Evolutionary conservation across 1,140 invertebrate genomes (phyloP), one percentile per base, ranked within the genome.

Genomic region (Chymomyza costata): DNA sequence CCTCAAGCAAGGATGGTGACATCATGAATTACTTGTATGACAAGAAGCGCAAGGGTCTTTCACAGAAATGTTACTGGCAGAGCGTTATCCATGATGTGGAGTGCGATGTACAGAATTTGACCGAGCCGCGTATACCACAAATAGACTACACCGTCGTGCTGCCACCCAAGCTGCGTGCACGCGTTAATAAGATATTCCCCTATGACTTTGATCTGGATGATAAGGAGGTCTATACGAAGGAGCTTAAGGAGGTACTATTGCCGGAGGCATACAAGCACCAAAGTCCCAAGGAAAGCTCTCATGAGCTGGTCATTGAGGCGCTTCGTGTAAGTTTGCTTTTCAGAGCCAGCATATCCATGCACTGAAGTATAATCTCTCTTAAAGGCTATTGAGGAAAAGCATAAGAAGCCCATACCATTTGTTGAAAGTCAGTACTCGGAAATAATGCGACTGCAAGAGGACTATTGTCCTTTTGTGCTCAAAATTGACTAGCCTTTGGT

Each of bases 371-470:
- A n/a, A n/a, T n/a, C n/a, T n/a, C n/a, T n/a, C n/a, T n/a, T n/a
- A n/a, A n/a, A n/a, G n/a, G n/a, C n/a, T n/a, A n/a, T n/a, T n/a
- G n/a, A n/a, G n/a, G n/a, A n/a, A n/a, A n/a, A n/a, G n/a, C n/a
- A n/a, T n/a, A n/a, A n/a, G n/a, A n/a, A n/a, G n/a, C n/a, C n/a
- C n/a, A n/a, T n/a, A n/a, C n/a, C n/a, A n/a, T n/a, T n/a, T n/a
- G n/a, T n/a, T n/a, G 83, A 85, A 44, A 85, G 80, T 13, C 65
- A 76, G 1, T 67, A 81, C 38, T 83, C 83, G 3, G 80, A 85
- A 15, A 76, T 85, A 10, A 68, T 81, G 16, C 64, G 63, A 18
- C 52, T 70, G 59, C 82, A 85, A 43, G 55, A 82, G 25, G 78
- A 85, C 19, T 74, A 70, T 19, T 60, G 60, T 1, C 67, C 73